Conservation (phyloP, 2,888 invertebrate genomes). For the Drosophila limbata region DNA sequence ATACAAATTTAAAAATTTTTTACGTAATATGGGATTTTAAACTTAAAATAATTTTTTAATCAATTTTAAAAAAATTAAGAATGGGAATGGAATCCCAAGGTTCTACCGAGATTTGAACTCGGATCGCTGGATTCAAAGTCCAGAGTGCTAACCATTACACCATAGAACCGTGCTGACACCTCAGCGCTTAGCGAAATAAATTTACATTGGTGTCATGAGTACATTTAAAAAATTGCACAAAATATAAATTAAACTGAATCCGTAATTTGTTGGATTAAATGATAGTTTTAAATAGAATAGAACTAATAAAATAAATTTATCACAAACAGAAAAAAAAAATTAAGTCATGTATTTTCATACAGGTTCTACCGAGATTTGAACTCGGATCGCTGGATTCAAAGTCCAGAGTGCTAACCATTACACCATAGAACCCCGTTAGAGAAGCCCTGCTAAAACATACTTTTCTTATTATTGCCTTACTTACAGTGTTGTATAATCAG, state of each 20-base stretch:
- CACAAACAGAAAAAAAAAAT: not conserved
- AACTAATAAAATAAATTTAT: not conserved
- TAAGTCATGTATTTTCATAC: not conserved
- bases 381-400: constrained; percentile 86
- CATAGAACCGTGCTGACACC: constrained; percentile 76
- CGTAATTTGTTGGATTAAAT: not conserved
- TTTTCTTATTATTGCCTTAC: constrained; percentile 33
- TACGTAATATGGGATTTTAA: not conserved
- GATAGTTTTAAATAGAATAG: not conserved
- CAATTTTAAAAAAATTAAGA: not conserved
- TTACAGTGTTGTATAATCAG: constrained; percentile 39
- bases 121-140: constrained; percentile 85
- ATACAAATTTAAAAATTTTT: not conserved
- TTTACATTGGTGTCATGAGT: not conserved
- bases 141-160: constrained; percentile 84
- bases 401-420: constrained; percentile 85
- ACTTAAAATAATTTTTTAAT: not conserved
- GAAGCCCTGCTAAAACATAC: constrained; percentile 47
- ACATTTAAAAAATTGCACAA: not conserved
- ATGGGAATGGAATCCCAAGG: constrained; percentile 48
- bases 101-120: constrained; percentile 86
- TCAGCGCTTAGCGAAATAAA: constrained; percentile 29
- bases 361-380: constrained; percentile 86
- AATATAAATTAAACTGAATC: not conserved
- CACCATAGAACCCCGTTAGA: constrained; percentile 83